These are phyloP conservation scores for Euura saliciscinereae DNA, from an alignment of 1,140 invertebrate genomes.

Conservation along the genomic window DNA sequence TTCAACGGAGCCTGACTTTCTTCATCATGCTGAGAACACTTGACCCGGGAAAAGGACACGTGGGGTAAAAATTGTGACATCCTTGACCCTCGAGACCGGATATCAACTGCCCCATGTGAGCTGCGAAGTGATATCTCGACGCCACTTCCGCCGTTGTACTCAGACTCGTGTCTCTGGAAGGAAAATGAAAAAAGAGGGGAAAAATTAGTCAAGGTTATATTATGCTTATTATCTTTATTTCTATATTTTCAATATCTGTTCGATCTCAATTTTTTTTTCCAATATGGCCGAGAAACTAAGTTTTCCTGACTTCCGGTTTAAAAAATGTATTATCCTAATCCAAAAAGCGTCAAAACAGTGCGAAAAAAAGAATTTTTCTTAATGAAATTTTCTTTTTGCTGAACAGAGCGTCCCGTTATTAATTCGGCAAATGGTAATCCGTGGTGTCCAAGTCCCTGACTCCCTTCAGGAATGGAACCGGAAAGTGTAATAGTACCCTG, in stretches of 20 bases:
- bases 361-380: no score
- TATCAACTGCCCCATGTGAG: conserved; percentile 82
- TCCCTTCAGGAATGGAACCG: no score
- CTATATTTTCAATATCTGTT: background rate
- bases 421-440: no score
- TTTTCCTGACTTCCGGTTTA: no score
- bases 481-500: background rate
- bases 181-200: conserved; percentile 33
- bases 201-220: conserved; percentile 9
- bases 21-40: conserved; percentile 74
- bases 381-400: no score
- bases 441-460: no score
- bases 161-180: conserved; percentile 65
- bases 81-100: conserved; percentile 72
- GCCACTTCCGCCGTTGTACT: conserved; percentile 67
- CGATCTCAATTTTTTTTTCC: background rate
- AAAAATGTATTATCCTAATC: no score
- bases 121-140: conserved; percentile 80
- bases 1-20: conserved; percentile 63
- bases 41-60: conserved; percentile 69
- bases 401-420: no score
- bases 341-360: no score
- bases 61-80: conserved; percentile 75
- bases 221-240: background rate
- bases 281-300: no score